These are phyloP conservation scores for Mechanitis messenoides DNA, from an alignment of 2,888 invertebrate species.

Conservation along the genomic window DNA sequence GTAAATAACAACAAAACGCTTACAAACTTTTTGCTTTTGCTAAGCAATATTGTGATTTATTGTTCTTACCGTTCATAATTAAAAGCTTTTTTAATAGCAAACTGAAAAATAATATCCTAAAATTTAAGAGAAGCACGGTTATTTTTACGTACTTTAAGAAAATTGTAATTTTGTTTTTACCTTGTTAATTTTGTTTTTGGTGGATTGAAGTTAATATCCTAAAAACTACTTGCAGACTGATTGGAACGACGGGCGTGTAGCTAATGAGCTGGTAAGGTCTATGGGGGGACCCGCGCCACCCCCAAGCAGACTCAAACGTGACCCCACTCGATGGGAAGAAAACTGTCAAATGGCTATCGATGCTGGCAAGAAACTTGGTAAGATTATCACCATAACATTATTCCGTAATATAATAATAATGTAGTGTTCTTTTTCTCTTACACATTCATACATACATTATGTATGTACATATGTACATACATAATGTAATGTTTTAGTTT, in stretches of 20 bases:
- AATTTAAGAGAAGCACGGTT: no score
- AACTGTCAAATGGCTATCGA: slow-evolving; percentile 87
- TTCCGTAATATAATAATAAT: background rate
- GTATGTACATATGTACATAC: no score
- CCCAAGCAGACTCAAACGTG: slow-evolving; percentile 85
- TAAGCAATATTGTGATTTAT: slow-evolving; percentile 26
- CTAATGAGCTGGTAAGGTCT: slow-evolving; percentile 91
- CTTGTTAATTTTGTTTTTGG: no score
- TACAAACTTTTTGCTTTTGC: slow-evolving; percentile 22
- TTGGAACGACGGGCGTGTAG: slow-evolving; percentile 96
- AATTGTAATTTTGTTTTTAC: no score
- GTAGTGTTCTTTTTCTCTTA: no score
- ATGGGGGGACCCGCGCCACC: slow-evolving; percentile 92
- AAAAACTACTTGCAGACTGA: slow-evolving; percentile 81
- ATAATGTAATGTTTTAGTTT: no score
- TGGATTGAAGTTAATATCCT: background rate
- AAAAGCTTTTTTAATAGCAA: slow-evolving; percentile 5
- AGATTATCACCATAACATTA: slow-evolving; percentile 9
- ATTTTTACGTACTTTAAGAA: no score
- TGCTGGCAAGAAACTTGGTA: slow-evolving; percentile 81
- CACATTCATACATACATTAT: no score
- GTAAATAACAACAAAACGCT: slow-evolving; percentile 26
- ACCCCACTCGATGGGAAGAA: slow-evolving; percentile 87
- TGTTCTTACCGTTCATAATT: slow-evolving; percentile 15
- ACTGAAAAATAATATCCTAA: no score